Evolutionary conservation across 2,888 invertebrate genomes (phyloP).

Genomic region (Epicampocera succincta): DNA sequence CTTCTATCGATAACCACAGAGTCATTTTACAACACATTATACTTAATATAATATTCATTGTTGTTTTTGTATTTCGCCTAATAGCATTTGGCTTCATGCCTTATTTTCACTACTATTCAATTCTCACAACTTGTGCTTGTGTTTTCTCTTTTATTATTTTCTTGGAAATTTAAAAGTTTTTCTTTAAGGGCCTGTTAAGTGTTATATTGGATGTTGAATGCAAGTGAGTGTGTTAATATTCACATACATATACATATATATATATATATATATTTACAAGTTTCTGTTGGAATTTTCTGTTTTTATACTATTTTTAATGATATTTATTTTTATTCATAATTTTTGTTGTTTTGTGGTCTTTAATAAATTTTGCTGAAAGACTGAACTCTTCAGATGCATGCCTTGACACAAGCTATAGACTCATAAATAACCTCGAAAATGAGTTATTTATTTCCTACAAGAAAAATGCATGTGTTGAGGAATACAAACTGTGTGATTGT

Average conservation of each 20-base stretch:
- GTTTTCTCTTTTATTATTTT: constrained; percentile 29
- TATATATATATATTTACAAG: neutral
- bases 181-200: constrained; percentile 55
- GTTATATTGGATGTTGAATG: constrained; percentile 54
- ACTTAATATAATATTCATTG: constrained; percentile 37
- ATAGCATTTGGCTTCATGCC: constrained; percentile 62
- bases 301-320: constrained; percentile 10
- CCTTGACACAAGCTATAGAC: constrained; percentile 60
- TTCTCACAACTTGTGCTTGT: constrained; percentile 28
- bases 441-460: constrained; percentile 47
- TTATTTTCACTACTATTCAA: constrained; percentile 54
- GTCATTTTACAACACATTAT: constrained; percentile 58
- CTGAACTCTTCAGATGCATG: constrained; percentile 40
- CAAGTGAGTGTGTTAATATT: neutral
- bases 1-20: constrained; percentile 67
- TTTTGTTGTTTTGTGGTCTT: constrained; percentile 9
- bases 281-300: constrained; percentile 23
- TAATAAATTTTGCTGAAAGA: constrained; percentile 14
- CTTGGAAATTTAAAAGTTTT: constrained; percentile 66
- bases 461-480: neutral
- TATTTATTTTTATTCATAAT: constrained; percentile 3
- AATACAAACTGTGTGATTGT: constrained; percentile 3
- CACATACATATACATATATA: neutral
- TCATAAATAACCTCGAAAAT: constrained; percentile 69
- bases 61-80: constrained; percentile 44